Evolutionary conservation across 2,113 vertebrate genomes (phyloP), one percentile per base, ranked within the genome.

Genomic region (Argyrosomus japonicus): DNA sequence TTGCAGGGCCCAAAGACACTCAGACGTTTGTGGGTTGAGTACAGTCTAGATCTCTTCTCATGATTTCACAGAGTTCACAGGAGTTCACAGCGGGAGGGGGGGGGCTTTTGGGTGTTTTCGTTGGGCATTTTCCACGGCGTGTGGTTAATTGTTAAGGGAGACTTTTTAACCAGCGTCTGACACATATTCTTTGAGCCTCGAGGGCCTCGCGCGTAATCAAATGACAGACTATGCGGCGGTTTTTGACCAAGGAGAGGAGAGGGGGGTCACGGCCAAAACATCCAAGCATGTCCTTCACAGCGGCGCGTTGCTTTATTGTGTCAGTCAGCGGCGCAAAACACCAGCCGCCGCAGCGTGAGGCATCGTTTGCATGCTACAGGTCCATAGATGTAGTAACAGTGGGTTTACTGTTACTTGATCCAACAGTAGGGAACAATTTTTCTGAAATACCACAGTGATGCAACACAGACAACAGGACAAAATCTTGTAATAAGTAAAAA

Each of bases 131-230:
- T 95, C 92, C 92, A 93, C 89, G 86, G 77, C 64, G 79, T 93
- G 93, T 87, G 92, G 92, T 96, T 95, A 88, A 90, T 91, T 93
- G 89, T 94, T 94, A 89, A 84, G 84, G 90, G 90, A 89, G 89
- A 92, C 84, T 89, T 93, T 40, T 88, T 87, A 94, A 91, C 90
- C 90, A 91, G 72, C n/a, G 86, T 93, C 94, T 93, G 88, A 94
- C 90, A 94, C 94, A 81, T 86, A 87, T 82, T 91, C 91, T 90
- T 84, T 86, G 86, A 87, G 89, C 86, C 88, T 76, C 23, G 61
- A 91, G 86, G 88, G 86, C 82, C 82, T 82, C 69, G 83, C 64
- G 82, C 84, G 60, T 88, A 86, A 92, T 91, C 73, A 87, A 85
- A 90, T 90, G 88, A 85, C 81, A 64, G 87, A 76, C 74, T 81